phyloP scores from a whole-genome alignment of 2,113 vertebrate species.

The Gobiocypris rarus region DNA sequence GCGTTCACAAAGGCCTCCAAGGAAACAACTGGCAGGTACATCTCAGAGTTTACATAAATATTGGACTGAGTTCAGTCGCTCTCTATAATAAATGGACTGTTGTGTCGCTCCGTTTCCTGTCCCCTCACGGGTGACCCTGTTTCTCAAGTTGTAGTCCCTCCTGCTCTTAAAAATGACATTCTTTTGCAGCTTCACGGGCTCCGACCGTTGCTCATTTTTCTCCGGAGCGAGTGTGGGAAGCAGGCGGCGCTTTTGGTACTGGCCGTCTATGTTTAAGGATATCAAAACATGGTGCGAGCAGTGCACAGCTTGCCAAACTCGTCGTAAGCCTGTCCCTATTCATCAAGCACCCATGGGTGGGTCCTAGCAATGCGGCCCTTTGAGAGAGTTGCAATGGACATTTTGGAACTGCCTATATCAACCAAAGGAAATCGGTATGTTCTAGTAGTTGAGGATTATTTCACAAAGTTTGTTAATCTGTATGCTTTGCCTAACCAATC shows the following conservation, averaged over 20 bases:
- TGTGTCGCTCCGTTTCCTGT: neutral
- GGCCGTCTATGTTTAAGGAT: conserved; percentile 29
- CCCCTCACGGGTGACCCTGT: too few relatives aligned
- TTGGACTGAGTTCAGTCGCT: neutral
- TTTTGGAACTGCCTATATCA: too few relatives aligned
- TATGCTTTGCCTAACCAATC: too few relatives aligned
- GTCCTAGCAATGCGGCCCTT: too few relatives aligned
- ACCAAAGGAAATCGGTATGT: too few relatives aligned
- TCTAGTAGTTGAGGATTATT: too few relatives aligned
- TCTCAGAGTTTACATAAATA: neutral
- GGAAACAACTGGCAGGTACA: neutral
- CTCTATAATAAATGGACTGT: conserved; percentile 31
- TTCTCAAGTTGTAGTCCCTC: too few relatives aligned
- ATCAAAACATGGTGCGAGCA: conserved; percentile 36
- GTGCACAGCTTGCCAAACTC: conserved; percentile 16
- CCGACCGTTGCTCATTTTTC: too few relatives aligned
- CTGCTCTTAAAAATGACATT: too few relatives aligned
- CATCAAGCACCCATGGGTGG: neutral
- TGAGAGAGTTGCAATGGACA: too few relatives aligned
- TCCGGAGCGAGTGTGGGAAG: conserved; percentile 25
- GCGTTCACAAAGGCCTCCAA: neutral
- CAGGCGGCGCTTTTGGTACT: conserved; percentile 7
- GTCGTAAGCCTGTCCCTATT: neutral
- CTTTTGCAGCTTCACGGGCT: too few relatives aligned
- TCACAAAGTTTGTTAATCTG: too few relatives aligned